Base-by-base conservation (phyloP, 2,113 vertebrate genomes). In the Vidua macroura region DNA sequence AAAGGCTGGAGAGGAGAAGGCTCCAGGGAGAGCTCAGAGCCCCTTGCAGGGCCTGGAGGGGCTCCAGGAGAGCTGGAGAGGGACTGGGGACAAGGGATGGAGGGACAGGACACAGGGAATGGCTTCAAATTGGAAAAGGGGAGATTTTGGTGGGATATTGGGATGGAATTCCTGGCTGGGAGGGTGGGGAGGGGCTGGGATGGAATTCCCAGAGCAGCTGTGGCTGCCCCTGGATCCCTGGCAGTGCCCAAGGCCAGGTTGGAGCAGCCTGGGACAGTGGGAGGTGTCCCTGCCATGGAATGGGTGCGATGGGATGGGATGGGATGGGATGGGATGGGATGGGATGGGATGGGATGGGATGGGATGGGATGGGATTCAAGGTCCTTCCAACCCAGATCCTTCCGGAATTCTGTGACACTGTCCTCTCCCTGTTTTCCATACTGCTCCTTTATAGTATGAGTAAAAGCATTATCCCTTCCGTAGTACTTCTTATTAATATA, bases 371-470 rank as follows among this genome's bases (percentile, higher is more conserved):
- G 30, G 44, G 13, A 33, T 62, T 44, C 27, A 37, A 39, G 4
- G 5, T 48, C 9, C 41, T 8, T 14, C n/a, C 64, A 8, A 3
- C 22, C 11, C 66, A n/a, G 28, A n/a, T 9, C 44, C 9, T 28
- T 28, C 35, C 6, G 33, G 56, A 44, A 72, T 52, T 69, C 64
- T 4, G 2, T 27, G n/a, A 35, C 51, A 30, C 11, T 18, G 18
- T 53, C 8, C 39, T 43, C 37, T 77, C 3, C 1, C 6, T 55
- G 49, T 59, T 59, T 73, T 1, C 35, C 31, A 18, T 10, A 27
- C 11, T 12, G 11, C 10, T 66, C 15, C 4, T 10, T 33, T 4
- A 39, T 39, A 7, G 3, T 8, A 13, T 2, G 2, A 51, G 23
- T 28, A 18, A 68, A 60, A 43, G 5, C 19, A 19, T 51, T 43